Conservation (phyloP, 2,888 invertebrate genomes). For the Drosophila infuscata region DNA sequence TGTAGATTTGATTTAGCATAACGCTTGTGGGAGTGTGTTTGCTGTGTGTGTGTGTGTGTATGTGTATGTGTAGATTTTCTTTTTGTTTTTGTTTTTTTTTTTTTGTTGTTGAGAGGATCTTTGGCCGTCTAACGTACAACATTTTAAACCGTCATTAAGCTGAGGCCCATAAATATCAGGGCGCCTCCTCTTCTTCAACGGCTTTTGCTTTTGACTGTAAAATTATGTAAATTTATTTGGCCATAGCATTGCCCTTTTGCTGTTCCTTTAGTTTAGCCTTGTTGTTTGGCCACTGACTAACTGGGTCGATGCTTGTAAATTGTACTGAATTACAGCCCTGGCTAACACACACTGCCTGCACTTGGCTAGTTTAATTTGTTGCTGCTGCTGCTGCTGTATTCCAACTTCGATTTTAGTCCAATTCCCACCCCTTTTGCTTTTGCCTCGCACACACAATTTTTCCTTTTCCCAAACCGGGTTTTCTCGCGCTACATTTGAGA, state of each 20-base stretch:
- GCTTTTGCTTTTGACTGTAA: conserved; percentile 49
- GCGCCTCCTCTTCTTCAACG: conserved; percentile 21
- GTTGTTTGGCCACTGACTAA: conserved; percentile 24
- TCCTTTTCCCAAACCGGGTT: neutral
- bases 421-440: neutral
- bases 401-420: conserved; percentile 1
- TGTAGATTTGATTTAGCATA: conserved; percentile 80
- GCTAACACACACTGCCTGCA: conserved; percentile 3
- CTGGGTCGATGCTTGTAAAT: conserved; percentile 45
- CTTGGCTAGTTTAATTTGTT: conserved; percentile 3
- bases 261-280: conserved; percentile 42
- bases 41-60: conserved; percentile 28
- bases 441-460: neutral
- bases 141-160: conserved; percentile 79
- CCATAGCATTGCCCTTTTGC: conserved; percentile 64
- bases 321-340: conserved; percentile 68
- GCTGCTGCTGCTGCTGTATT: neutral
- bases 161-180: conserved; percentile 73
- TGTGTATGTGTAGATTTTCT: conserved; percentile 29
- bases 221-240: conserved; percentile 79
- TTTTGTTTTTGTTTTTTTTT: conserved; percentile 13
- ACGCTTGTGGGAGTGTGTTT: conserved; percentile 49
- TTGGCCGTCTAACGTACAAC: conserved; percentile 51
- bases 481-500: conserved; percentile 29
- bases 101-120: conserved; percentile 26